A percentile compares a stretch with the other conserved stretches of the same genome.
phyloP scores from a whole-genome alignment of 2,113 vertebrate genomes.

The Lonchura striata region DNA sequence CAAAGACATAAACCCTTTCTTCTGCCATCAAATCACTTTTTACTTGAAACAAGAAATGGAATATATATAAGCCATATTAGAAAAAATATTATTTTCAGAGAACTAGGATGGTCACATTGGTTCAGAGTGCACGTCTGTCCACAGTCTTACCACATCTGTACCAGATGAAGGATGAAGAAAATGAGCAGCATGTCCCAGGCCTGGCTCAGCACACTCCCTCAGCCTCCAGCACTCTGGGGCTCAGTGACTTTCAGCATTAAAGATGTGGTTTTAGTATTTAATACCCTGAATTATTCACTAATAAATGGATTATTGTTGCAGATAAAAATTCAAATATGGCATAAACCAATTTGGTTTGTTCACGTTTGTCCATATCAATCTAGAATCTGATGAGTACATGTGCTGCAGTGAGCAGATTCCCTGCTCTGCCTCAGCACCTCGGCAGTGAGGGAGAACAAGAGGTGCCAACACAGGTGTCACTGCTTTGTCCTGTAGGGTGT shows the following conservation, averaged over 20 bases:
- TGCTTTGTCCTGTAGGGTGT: background rate
- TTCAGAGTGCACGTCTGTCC: background rate
- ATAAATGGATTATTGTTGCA: slow-evolving; percentile 19
- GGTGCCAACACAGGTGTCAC: fast-evolving
- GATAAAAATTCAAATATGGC: slow-evolving; percentile 39
- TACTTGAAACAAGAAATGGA: background rate
- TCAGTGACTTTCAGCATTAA: slow-evolving; percentile 1
- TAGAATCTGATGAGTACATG: background rate
- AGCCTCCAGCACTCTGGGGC: background rate
- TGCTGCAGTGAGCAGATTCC: slow-evolving; percentile 17
- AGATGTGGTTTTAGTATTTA: background rate
- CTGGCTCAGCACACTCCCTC: background rate
- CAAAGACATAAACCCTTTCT: slow-evolving; percentile 17
- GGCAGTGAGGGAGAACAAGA: background rate
- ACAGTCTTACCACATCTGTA: background rate
- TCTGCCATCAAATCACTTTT: background rate
- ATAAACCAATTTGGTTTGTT: slow-evolving; percentile 2
- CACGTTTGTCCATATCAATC: slow-evolving; percentile 1
- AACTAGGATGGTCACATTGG: background rate
- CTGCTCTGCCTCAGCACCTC: background rate
- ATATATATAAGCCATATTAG: background rate
- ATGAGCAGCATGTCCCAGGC: fast-evolving
- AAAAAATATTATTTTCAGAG: background rate
- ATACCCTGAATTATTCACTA: slow-evolving; percentile 31
- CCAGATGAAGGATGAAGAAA: background rate